Base-by-base conservation (phyloP, 2,888 invertebrate genomes). In the Criorhina ranunculi region DNA sequence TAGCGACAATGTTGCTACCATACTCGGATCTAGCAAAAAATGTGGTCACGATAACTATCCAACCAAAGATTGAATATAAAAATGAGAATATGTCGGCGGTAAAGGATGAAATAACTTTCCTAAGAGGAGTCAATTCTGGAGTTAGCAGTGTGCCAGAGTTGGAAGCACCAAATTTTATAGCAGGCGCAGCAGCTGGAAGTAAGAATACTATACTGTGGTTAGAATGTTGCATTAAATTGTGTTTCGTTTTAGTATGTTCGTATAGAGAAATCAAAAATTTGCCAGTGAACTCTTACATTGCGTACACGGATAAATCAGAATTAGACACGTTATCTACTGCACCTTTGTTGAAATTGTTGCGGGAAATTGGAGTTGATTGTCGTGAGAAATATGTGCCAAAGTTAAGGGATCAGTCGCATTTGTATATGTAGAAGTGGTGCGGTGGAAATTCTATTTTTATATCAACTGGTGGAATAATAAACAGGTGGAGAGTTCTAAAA, bases 121-220 rank as follows among this genome's bases (percentile, higher is more conserved):
- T 91, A 2, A 88, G 90, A 8, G 89, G 88, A 0, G 88, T 91
- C 0, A 90, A 89, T 5, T 88, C 88, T 0, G 64, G 86, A 7
- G 15, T 81, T 2, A 72, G 87, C 11, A 81, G 87, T 35, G 62
- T 89, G 0, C 75, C 87, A 5, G 88, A 89, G 5, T 73, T 91
- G n/a, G 89, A 91, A 72, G 87, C 90, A 8, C 91, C 91, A 0
- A 91, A 91, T 83, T 92, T 92, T 40, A 89, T 92, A 62, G 89
- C 89, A 0, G 92, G 91, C 1, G 89, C 90, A 0, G 89, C 89
- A 46, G 91, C 91, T 2, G 91, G 92, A 66, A 88, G 91, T 91
- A 88, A 86, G 88, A 37, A 8, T n/a, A n/a, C 1, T n/a, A 11
- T 31, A n/a, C n/a, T 33, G 0, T 51, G 2, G 5, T 55, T 19